Evolutionary conservation across 2,888 invertebrate genomes (phyloP).

Genomic region (Acrobasis suavella): DNA sequence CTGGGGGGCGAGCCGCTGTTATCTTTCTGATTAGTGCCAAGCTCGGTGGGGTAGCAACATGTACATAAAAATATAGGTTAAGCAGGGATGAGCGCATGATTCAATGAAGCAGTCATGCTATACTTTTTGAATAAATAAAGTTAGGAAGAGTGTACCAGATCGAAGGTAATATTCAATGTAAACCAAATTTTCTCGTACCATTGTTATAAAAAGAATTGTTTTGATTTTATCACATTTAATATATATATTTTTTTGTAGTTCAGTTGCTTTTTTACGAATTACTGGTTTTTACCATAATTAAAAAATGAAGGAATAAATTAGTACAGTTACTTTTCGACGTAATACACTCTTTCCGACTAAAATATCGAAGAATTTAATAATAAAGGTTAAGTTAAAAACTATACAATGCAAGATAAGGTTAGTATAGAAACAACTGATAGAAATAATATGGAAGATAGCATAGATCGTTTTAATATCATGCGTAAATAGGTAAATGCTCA

Average conservation of each 20-base stretch:
- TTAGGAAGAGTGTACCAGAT: too few species aligned
- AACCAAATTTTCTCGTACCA: too few species aligned
- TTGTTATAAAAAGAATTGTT: too few species aligned
- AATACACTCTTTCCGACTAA: too few species aligned
- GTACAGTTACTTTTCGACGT: too few species aligned
- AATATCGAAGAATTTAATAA: not conserved
- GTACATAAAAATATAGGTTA: conserved; percentile 31
- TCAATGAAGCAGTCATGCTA: conserved; percentile 15
- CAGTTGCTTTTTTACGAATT: too few species aligned
- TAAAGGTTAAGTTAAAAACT: not conserved
- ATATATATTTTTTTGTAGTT: too few species aligned
- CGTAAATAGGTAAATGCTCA: not conserved
- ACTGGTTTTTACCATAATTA: too few species aligned
- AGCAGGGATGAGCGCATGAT: conserved; percentile 47
- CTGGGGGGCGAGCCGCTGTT: conserved; percentile 81
- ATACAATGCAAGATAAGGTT: not conserved
- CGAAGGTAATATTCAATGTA: too few species aligned
- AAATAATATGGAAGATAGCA: not conserved
- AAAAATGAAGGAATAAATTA: too few species aligned
- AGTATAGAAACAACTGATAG: conserved; percentile 9
- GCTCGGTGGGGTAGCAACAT: conserved; percentile 64
- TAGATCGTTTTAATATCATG: conserved; percentile 3
- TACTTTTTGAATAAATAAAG: not conserved
- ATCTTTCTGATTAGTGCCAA: conserved; percentile 79
- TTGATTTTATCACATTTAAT: too few species aligned